Evolutionary conservation across 2,797 vertebrate genomes (phyloP).

Genomic region (Pantherophis vulpinus): DNA sequence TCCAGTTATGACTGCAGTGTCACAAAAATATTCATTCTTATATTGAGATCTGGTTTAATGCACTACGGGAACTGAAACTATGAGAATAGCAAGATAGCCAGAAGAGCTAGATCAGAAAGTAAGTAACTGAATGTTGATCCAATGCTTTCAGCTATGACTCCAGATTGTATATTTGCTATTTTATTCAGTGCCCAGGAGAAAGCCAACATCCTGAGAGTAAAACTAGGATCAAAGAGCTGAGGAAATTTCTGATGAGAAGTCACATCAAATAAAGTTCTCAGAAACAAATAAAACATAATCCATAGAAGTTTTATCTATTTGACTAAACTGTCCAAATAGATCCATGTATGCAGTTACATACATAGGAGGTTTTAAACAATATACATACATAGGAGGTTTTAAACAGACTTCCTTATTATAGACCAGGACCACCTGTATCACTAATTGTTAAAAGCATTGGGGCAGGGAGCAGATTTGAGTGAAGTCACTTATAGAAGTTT

Average conservation of each 20-base stretch:
- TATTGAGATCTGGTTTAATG: background rate
- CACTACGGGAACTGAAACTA: background rate
- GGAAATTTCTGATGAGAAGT: background rate
- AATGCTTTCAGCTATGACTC: background rate
- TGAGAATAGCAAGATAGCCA: background rate
- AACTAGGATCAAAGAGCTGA: background rate
- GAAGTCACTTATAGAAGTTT: background rate
- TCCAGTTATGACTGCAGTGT: background rate
- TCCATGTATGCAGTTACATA: background rate
- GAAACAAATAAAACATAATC: background rate
- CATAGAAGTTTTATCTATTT: background rate
- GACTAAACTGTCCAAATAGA: background rate
- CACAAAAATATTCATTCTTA: background rate
- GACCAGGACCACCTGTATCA: background rate
- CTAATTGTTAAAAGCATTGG: background rate
- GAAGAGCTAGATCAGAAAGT: background rate
- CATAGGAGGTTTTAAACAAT: background rate
- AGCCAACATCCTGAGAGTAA: background rate
- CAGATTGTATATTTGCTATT: background rate
- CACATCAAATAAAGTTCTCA: background rate
- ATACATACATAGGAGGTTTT: background rate
- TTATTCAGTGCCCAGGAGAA: background rate
- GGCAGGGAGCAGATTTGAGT: background rate
- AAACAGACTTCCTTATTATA: background rate
- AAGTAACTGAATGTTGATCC: background rate